Percentiles rank a stretch among this genome's conserved stretches.
Evolutionary conservation across 2,888 invertebrate species (phyloP).

Genomic region (Aleiodes testaceus): DNA sequence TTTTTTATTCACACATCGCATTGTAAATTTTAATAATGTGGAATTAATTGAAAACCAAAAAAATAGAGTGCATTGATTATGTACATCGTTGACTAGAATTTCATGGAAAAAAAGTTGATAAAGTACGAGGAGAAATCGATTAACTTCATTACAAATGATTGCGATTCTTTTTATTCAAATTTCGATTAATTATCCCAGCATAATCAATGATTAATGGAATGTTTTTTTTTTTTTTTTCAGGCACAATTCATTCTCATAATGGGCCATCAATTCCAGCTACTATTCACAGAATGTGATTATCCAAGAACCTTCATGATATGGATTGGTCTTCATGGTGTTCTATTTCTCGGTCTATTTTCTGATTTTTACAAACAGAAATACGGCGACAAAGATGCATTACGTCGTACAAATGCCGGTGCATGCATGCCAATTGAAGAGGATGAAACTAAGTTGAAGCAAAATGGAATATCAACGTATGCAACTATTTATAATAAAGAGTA

Average conservation of each 20-base stretch:
- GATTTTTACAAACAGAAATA: constrained; percentile 94
- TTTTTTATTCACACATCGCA: neutral
- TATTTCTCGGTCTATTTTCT: constrained; percentile 95
- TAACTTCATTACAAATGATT: no score
- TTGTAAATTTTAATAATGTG: no score
- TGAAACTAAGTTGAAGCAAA: constrained; percentile 63
- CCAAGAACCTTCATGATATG: constrained; percentile 93
- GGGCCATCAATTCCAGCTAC: constrained; percentile 91
- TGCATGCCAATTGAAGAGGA: constrained; percentile 85
- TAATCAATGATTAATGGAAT: constrained; percentile 2
- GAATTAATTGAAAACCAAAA: no score
- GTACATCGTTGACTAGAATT: no score
- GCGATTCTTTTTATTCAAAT: no score
- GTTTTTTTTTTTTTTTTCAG: constrained; percentile 72
- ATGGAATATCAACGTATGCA: constrained; percentile 72
- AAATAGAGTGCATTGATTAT: neutral
- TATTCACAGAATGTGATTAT: constrained; percentile 93
- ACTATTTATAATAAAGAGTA: constrained; percentile 76
- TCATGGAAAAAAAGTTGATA: no score
- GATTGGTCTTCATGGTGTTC: constrained; percentile 94
- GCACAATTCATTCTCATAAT: constrained; percentile 95
- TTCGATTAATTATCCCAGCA: neutral
- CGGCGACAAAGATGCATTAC: constrained; percentile 59
- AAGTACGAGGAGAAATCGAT: no score
- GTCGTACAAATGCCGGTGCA: constrained; percentile 69